Base-by-base conservation (phyloP, 2,888 invertebrate species). In the Pelosia muscerda region DNA sequence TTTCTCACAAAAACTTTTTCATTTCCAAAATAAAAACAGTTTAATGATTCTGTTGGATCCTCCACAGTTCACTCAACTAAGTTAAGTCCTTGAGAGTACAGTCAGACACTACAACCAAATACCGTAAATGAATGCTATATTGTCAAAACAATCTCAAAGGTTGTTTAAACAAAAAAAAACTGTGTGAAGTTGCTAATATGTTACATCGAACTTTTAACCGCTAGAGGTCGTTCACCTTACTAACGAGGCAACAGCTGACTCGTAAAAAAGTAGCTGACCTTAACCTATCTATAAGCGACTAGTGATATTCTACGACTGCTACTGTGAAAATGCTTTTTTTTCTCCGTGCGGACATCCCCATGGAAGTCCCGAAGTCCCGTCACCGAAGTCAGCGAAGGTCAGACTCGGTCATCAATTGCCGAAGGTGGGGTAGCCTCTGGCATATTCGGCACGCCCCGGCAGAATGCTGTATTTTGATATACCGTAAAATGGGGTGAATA, bases 211-310 rank as follows among this genome's bases (percentile, higher is more conserved):
- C 49, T 49, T 49, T 49, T 49, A n/a, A 49, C 49, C 49, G 71
- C 71, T 23, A 2, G 13, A 25, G 54, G 22, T 13, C 2, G 23
- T 55, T 55, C 11, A 55, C 54, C 54, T 76, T 65, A 63, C 9
- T 55, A 78, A 69, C 77, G 79, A 68, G 77, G 63, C 8, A 57
- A 57, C 57, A 57, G 55, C 34, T 58, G 59, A 38, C 22, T 60
- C 3, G 23, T 57, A 60, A 60, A 23, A 60, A 38, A 23, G n/a
- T 8, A 53, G 11, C 9, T 19, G 58, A 58, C 26, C 58, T 58
- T 31, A 58, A 58, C n/a, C 31, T n/a, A 58, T 9, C 58, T 28
- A 1, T n/a, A 15, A 56, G 19, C 2, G 28, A 57, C 26, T 57
- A 25, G 19, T n/a, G 58, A 55, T 25, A 2, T 11, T 19, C 22